Evolutionary conservation across 2,797 vertebrate genomes (phyloP).

Genomic region (Sebastes trivittatus): DNA sequence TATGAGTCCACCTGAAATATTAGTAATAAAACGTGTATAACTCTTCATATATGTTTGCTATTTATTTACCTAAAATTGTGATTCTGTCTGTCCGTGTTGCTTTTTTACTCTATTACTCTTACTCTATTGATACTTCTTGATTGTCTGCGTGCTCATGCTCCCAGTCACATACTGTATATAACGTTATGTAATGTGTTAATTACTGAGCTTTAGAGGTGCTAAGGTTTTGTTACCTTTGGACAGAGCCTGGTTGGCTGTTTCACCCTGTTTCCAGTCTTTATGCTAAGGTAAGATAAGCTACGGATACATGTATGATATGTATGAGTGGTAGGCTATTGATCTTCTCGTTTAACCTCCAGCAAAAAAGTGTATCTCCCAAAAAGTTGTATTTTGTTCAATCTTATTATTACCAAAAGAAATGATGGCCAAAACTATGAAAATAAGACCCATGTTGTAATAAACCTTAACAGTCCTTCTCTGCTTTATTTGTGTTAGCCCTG

Average conservation of each 20-base stretch:
- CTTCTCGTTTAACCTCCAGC: neutral
- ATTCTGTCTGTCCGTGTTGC: neutral
- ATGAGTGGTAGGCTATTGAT: neutral
- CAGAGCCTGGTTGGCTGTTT: neutral
- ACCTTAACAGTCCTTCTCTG: neutral
- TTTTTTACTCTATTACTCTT: neutral
- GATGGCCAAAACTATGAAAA: neutral
- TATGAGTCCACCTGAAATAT: neutral
- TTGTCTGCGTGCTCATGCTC: neutral
- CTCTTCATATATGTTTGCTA: neutral
- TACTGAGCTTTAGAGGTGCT: neutral
- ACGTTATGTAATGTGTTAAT: neutral
- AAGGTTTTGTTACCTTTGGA: neutral
- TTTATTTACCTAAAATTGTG: neutral
- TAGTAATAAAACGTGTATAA: neutral
- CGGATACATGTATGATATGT: neutral
- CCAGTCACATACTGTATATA: neutral
- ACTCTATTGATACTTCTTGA: neutral
- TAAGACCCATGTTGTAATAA: neutral
- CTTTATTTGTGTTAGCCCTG: neutral
- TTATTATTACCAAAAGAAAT: neutral
- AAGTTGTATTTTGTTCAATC: neutral
- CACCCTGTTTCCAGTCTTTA: neutral
- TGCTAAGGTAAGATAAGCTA: neutral
- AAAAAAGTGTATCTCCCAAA: neutral